Base-by-base conservation (phyloP, 2,113 vertebrate genomes). In the Jaculus jaculus region DNA sequence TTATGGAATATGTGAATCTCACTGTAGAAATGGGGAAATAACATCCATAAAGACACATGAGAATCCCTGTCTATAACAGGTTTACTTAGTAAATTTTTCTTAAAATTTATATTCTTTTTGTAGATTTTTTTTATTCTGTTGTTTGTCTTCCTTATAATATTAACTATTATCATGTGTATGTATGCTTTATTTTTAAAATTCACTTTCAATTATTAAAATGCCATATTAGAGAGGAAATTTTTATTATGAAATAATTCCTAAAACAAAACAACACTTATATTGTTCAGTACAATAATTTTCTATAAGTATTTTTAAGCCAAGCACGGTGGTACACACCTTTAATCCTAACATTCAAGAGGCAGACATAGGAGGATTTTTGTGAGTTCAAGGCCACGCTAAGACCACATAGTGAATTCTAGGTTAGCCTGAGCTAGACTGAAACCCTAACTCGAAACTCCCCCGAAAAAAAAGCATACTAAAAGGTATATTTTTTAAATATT, bases 1-100 rank as follows among this genome's bases (percentile, higher is more conserved):
- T 66, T 21, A 1, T 71, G 13, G 39, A 69, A 71, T 58, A 1
- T 8, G 63, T 23, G 7, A 16, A 82, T 65, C 90, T 79, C 42
- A 20, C 0, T 28, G 60, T 4, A 2, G 51, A 82, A 37, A 21
- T 23, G 17, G 2, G 16, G 20, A 75, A n/a, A 51, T 78, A n/a
- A 54, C 18, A n/a, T 6, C 34, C 37, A 11, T 7, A 63, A 83
- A 75, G 17, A 78, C 4, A 58, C 1, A 0, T 2, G 0, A 1
- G 7, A 60, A 47, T 84, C 13, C 4, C 1, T 61, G 34, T 20
- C 10, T 51, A 34, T 1, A 65, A 58, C 6, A 74, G 18, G 2
- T 82, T 88, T 11, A 71, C 23, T 92, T 93, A 9, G 34, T 79
- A 8, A 77, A 37, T 8, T 10, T 37, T 47, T 84, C 77, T 7